phyloP scores from a whole-genome alignment of 2,113 vertebrate genomes.

The Baryphthengus martii region DNA sequence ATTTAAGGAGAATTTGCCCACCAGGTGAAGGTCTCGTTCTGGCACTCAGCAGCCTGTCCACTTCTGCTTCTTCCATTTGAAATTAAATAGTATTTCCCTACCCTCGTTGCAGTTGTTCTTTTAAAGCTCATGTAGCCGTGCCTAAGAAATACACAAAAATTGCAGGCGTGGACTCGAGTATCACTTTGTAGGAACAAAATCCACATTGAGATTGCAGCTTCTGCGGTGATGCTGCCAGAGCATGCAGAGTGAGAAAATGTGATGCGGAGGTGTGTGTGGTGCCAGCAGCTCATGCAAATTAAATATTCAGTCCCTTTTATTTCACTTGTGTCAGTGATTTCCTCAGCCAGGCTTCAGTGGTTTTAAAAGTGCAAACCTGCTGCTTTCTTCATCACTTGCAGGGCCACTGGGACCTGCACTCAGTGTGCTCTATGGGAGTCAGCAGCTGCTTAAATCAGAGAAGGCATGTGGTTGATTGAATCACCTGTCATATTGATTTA shows the following conservation, averaged over 20 bases:
- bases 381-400: not conserved
- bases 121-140: not conserved
- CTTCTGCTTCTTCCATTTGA: not conserved
- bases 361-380: slow-evolving; percentile 53
- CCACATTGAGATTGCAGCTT: rapidly evolving
- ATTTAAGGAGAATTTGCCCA: not conserved
- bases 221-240: rapidly evolving
- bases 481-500: slow-evolving; percentile 65
- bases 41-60: not conserved
- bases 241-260: not conserved
- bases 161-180: not conserved
- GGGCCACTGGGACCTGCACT: slow-evolving; percentile 26
- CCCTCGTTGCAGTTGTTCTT: not conserved
- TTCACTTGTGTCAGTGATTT: slow-evolving; percentile 63
- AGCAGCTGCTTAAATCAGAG: slow-evolving; percentile 49
- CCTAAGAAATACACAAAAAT: not conserved
- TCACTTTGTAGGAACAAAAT: not conserved
- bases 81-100: not conserved
- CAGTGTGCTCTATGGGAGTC: not conserved
- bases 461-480: slow-evolving; percentile 52
- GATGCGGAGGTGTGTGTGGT: rapidly evolving
- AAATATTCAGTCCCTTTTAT: slow-evolving; percentile 32
- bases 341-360: slow-evolving; percentile 48
- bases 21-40: not conserved
- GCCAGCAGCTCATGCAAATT: slow-evolving; percentile 1